Conservation (phyloP, 1,140 invertebrate genomes). For the Lordiphosa clarofinis region DNA sequence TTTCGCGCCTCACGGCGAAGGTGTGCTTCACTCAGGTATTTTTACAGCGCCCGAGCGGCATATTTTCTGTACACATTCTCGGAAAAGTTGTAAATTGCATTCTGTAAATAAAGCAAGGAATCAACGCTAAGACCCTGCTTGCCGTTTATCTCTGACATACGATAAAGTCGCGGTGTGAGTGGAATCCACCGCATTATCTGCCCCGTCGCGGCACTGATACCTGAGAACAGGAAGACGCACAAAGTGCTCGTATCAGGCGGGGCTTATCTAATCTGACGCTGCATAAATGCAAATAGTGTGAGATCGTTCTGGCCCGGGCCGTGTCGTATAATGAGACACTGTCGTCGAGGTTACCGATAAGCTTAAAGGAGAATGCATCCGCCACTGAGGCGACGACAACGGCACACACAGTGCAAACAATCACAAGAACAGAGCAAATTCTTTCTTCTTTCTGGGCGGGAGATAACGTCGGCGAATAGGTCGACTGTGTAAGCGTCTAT, state of each 20-base stretch:
- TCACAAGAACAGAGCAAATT: conserved; percentile 74
- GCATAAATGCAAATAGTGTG: conserved; percentile 71
- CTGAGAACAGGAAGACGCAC: conserved; percentile 68
- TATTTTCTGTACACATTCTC: conserved; percentile 55
- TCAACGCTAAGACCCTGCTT: conserved; percentile 54
- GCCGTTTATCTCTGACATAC: conserved; percentile 49
- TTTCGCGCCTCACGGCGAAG: conserved; percentile 5
- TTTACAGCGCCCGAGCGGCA: conserved; percentile 55
- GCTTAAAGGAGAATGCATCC: conserved; percentile 58
- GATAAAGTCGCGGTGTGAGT: conserved; percentile 55
- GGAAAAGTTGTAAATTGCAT: conserved; percentile 74
- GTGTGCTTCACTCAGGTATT: conserved; percentile 10
- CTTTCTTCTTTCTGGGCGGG: conserved; percentile 53
- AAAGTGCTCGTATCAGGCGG: conserved; percentile 27
- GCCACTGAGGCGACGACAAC: conserved; percentile 39
- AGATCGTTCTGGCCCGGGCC: conserved; percentile 37
- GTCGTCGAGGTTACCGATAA: conserved; percentile 57
- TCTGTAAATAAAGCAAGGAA: conserved; percentile 62
- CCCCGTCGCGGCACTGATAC: conserved; percentile 35
- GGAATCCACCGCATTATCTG: conserved; percentile 62
- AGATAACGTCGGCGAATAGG: conserved; percentile 56
- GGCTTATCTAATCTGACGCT: conserved; percentile 70
- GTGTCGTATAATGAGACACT: conserved; percentile 57
- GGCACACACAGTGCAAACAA: conserved; percentile 51
- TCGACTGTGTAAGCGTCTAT: conserved; percentile 36